Conservation (phyloP, 30 jellyfish, hydroid and myxozoan genomes). For the Aurelia sp. region DNA sequence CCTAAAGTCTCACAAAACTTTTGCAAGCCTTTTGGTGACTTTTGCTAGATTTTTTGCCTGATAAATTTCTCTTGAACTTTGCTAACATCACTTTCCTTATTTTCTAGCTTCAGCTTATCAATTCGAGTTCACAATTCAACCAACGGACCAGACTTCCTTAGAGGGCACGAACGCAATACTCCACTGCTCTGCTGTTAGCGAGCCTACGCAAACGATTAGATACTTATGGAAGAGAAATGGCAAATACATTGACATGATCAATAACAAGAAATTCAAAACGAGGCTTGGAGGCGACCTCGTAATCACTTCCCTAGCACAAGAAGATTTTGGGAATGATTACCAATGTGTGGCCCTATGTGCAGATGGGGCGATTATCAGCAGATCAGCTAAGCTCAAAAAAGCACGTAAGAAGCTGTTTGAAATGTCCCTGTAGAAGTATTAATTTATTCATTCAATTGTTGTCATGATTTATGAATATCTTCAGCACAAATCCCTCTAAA, state of each 20-base stretch:
- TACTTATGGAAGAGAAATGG: constrained; percentile 24
- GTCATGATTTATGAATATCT: too few relatives aligned
- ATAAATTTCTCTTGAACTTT: too few relatives aligned
- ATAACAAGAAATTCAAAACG: not conserved
- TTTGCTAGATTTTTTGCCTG: too few relatives aligned
- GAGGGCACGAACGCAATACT: not conserved
- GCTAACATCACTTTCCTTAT: too few relatives aligned
- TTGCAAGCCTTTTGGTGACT: too few relatives aligned
- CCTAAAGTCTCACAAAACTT: too few relatives aligned
- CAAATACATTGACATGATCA: constrained; percentile 3
- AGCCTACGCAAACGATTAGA: not conserved
- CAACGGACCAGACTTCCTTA: not conserved
- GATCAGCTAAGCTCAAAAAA: constrained; percentile 44
- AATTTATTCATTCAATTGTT: too few relatives aligned
- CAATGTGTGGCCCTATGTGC: constrained; percentile 57
- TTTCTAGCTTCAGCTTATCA: too few relatives aligned
- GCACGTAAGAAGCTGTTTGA: constrained; percentile 14
- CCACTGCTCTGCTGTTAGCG: not conserved
- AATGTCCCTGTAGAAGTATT: too few relatives aligned
- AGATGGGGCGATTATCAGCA: constrained; percentile 53
- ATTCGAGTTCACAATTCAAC: not conserved
- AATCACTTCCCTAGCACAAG: not conserved
- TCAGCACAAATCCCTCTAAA: too few relatives aligned
- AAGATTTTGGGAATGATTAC: constrained; percentile 6
- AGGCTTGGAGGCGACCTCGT: not conserved